Conservation (phyloP, 2,113 vertebrate genomes). For the Mesocricetus auratus region DNA sequence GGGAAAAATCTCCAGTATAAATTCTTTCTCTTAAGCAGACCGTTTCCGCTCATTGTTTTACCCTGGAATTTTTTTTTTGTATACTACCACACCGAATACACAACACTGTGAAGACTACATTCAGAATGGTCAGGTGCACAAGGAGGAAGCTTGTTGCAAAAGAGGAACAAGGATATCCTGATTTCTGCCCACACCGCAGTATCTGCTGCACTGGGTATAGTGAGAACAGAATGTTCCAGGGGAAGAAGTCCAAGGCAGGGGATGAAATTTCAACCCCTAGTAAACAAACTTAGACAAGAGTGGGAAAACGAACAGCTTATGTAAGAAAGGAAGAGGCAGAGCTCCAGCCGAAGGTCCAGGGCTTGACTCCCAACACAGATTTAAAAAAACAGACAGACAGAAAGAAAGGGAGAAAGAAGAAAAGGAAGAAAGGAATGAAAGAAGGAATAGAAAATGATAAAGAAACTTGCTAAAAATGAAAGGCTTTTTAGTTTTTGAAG, state of each 20-base stretch:
- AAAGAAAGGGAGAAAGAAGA: no score
- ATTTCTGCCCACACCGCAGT: slow-evolving; percentile 46
- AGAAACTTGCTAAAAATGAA: background rate
- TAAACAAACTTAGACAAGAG: background rate
- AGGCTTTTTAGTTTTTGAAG: background rate
- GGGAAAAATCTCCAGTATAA: slow-evolving; percentile 37
- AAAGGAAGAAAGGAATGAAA: no score
- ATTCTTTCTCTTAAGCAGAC: background rate
- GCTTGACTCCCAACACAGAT: background rate
- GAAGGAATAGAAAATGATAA: background rate
- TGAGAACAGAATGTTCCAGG: background rate
- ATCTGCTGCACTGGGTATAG: background rate
- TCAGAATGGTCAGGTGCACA: background rate
- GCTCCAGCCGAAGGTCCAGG: background rate
- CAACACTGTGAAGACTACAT: background rate
- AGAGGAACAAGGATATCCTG: slow-evolving; percentile 31
- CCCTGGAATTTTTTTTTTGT: slow-evolving; percentile 53
- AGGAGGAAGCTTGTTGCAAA: slow-evolving; percentile 50
- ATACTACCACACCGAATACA: background rate
- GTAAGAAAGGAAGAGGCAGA: background rate
- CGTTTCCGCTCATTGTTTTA: background rate
- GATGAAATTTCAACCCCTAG: background rate
- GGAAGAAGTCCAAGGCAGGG: background rate
- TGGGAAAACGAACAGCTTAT: background rate
- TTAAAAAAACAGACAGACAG: no score